Base-by-base conservation (phyloP, 2,797 vertebrate species). In the Ispidina lecontei region DNA sequence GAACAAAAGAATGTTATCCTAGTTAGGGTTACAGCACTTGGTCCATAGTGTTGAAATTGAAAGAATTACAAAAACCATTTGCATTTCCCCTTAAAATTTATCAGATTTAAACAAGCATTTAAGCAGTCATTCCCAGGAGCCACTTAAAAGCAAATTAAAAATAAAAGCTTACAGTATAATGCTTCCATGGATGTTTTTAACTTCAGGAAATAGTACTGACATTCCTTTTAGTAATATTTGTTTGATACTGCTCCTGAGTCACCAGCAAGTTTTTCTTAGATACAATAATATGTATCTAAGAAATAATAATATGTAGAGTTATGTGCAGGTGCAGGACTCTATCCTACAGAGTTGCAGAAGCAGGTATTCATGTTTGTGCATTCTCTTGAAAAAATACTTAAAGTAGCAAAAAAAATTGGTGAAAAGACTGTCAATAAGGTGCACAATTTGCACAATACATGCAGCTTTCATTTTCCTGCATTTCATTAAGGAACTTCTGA, bases 21-120 rank as follows among this genome's bases (percentile, higher is more conserved):
- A 54, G 33, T 68, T 76, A 68, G 10, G 7, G 69, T 87, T 91
- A 90, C 78, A 63, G 92, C 49, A 59, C 35, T 80, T 64, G n/a
- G 69, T 80, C 33, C 58, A 10, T 25, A 72, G 47, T 91, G 89
- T 85, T 3, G 87, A 95, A 94, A 93, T 25, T 71, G 73, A 89
- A 90, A 70, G 78, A 93, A 89, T 75, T 93, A 72, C 87, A 89
- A 65, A 95, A 96, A 71, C 5, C 6, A 59, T 89, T 95, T 87
- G 69, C 62, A 39, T 89, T 69, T 19, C 19, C 51, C 78, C 84
- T 89, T 87, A 69, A 80, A 90, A 84, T 79, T 3, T 39, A 68
- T 69, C 37, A 83, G 55, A 82, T 85, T 71, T 68, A 43, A 92
- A 68, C 11, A 84, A 22, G 10, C 35, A 26, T 87, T 84, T 79